A percentile compares a stretch with the other conserved stretches of the same genome.
phyloP scores from a whole-genome alignment of 2,113 vertebrate species.

The Ameiurus melas region DNA sequence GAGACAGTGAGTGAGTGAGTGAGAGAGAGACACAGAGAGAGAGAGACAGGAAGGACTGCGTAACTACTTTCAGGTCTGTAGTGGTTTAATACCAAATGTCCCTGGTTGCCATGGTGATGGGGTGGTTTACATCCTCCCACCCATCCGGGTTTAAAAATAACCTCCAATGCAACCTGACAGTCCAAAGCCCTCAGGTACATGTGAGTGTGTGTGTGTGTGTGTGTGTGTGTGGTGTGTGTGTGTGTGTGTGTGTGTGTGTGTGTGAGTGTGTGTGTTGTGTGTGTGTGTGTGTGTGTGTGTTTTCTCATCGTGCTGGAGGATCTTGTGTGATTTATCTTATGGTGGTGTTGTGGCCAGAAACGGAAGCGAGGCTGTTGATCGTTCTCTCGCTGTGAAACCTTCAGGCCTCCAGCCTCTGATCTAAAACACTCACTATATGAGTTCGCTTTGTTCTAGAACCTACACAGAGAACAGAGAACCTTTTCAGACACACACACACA shows the following conservation, averaged over 20 bases:
- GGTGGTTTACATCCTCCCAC: slow-evolving; percentile 37
- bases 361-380: slow-evolving; percentile 40
- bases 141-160: slow-evolving; percentile 62
- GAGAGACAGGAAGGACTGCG: slow-evolving; percentile 43
- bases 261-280: too few species aligned
- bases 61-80: slow-evolving; percentile 49
- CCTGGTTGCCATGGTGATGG: slow-evolving; percentile 25
- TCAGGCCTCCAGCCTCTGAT: slow-evolving; percentile 1
- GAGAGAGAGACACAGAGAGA: neutral
- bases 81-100: slow-evolving; percentile 36
- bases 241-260: slow-evolving; percentile 45
- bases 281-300: slow-evolving; percentile 55
- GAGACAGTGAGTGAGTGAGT: neutral
- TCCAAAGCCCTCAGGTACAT: slow-evolving; percentile 55
- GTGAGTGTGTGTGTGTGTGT: slow-evolving; percentile 56
- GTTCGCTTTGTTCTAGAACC: neutral
- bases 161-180: slow-evolving; percentile 57
- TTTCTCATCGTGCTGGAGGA: slow-evolving; percentile 65
- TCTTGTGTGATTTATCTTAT: slow-evolving; percentile 61
- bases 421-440: neutral
- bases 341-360: slow-evolving; percentile 54
- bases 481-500: too few species aligned
- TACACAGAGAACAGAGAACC: neutral
- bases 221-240: slow-evolving; percentile 44
- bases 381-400: slow-evolving; percentile 46